Evolutionary conservation across 2,797 vertebrate species (phyloP), one percentile per base, ranked within the genome.

Genomic region (Myotis daubentonii): DNA sequence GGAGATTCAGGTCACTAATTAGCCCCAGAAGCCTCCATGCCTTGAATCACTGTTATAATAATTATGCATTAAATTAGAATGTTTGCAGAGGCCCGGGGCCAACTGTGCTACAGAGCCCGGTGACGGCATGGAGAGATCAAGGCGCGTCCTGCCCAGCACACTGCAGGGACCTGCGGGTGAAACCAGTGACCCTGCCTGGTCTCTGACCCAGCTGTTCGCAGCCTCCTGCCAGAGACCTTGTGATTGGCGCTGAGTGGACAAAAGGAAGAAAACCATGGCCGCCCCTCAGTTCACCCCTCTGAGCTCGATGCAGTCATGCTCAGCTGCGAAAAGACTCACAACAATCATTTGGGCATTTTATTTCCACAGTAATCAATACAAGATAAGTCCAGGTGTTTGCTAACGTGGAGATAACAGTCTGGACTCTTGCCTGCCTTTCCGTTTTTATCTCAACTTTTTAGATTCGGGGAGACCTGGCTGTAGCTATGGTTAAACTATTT

Each of bases 1-100:
- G 0, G 97, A 98, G 98, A 97, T 88, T 95, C 96, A 90, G 97
- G 97, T 97, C 95, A 96, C 96, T 98, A 97, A 97, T 97, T 98
- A 97, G 98, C 97, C 97, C 97, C 97, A 93, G 97, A 98, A 98
- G 98, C 91, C 85, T 98, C 95, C 93, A 94, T 93, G 96, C 68
- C 72, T 96, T 94, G 93, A 97, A 96, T 97, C 44, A 53, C 79
- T 95, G 90, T 89, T 94, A 82, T 87, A 98, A 97, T 97, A 98
- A 97, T 97, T 97, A 97, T 92, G 20, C 30, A 97, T 95, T 84
- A 97, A 97, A 97, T 96, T 95, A 95, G 93, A 97, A 92, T 96
- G 94, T 96, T 97, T 97, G 94, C 94, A 95, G 95, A 97, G 98
- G 98, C 97, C 89, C 93, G 41, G 75, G 0, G 41, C 95, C 97